Base-by-base conservation (phyloP, 2,888 invertebrate species). In the Pachliopta kotzebuea region DNA sequence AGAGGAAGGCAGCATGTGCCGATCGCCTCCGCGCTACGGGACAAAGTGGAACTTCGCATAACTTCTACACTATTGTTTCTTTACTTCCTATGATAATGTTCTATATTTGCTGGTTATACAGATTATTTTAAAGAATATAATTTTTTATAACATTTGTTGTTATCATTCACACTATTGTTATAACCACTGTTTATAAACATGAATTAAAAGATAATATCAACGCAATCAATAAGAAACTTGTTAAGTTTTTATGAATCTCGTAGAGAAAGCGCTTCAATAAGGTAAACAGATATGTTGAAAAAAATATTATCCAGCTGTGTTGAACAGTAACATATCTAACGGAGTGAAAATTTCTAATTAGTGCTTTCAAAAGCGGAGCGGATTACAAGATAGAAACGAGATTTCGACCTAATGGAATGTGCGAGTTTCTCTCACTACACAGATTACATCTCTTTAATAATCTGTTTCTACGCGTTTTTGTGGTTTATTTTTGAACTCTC, bases 1-100 rank as follows among this genome's bases (percentile, higher is more conserved):
- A 74, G 93, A 90, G 70, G 93, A 90, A 69, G 93, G 88, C 82
- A 92, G 89, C 86, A 92, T 84, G 77, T 92, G 92, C 73, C 92
- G 85, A 78, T 90, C 92, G 71, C 81, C 83, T 71, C 88, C 92
- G 76, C 92, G 92, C 92, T 93, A 87, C 76, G 77, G 73, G 83
- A 78, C 86, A 82, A 90, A 84, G 79, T 89, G 89, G 77, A 31
- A 9, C 57, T 61, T 60, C 53, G 45, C 53, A 45, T 64, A 26
- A 52, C 58, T 50, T 55, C 9, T 20, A 56, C 23, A 56, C 58
- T 50, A 50, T 29, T 55, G 17, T 49, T 21, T 11, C 52, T 37
- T 26, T 24, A 31, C 56, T 56, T 56, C 11, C n/a, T n/a, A 37
- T 26, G 24, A 52, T n/a, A 23, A 29, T 61, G 42, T 21, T 37